Conservation (phyloP, 2,797 vertebrate species). For the Hapalemur alaotrensis region DNA sequence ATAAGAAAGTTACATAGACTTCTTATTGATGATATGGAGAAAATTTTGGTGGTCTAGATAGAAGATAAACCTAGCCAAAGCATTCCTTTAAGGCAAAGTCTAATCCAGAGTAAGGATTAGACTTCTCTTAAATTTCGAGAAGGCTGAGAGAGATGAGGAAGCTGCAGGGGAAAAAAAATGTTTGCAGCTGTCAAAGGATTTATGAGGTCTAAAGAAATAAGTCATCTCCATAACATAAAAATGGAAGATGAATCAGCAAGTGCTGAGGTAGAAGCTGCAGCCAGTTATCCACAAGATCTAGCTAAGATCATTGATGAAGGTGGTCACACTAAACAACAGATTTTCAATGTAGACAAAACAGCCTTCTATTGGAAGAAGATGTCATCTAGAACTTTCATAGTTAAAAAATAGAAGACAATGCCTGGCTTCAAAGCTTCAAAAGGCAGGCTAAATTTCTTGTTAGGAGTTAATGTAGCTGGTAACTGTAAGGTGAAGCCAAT, state of each 20-base stretch:
- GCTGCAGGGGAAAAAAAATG: no score
- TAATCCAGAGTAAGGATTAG: not conserved
- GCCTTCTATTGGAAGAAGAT: not conserved
- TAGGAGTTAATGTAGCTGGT: not conserved
- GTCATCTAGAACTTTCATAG: not conserved
- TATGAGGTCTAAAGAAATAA: not conserved
- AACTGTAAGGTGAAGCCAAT: not conserved
- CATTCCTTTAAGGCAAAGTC: not conserved
- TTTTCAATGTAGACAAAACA: not conserved
- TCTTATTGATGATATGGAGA: not conserved
- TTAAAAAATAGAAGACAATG: not conserved
- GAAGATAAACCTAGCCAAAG: not conserved
- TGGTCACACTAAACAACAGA: not conserved
- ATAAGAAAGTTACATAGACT: not conserved
- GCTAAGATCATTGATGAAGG: not conserved
- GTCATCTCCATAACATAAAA: not conserved
- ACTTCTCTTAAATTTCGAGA: not conserved
- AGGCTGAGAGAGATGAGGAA: not conserved
- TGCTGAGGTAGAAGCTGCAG: not conserved
- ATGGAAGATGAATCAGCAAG: not conserved
- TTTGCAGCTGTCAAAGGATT: not conserved
- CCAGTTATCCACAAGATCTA: not conserved
- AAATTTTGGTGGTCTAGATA: not conserved
- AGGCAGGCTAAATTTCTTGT: not conserved
- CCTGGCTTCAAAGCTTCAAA: not conserved